A percentile compares a stretch with the other conserved stretches of the same genome.
Evolutionary conservation across 2,888 invertebrate species (phyloP).

Genomic region (Teinopalpus imperialis): DNA sequence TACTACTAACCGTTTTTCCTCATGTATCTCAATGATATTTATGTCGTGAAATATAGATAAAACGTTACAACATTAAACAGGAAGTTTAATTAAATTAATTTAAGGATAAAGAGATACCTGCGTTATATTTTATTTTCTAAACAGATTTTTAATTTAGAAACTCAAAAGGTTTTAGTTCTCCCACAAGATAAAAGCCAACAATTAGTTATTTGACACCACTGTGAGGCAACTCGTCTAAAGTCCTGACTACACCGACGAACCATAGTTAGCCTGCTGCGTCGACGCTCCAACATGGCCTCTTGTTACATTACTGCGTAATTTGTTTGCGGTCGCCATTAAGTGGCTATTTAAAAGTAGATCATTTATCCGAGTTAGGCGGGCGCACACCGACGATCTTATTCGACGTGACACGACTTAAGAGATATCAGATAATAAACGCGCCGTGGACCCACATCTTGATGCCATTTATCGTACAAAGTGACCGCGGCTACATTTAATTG

Average conservation of each 20-base stretch:
- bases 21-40: too few relatives aligned
- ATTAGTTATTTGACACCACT: slow-evolving; percentile 25
- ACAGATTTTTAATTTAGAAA: neutral
- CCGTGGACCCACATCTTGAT: slow-evolving; percentile 59
- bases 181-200: slow-evolving; percentile 4
- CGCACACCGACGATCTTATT: slow-evolving; percentile 58
- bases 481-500: slow-evolving; percentile 60
- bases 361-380: slow-evolving; percentile 49
- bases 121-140: too few relatives aligned
- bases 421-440: slow-evolving; percentile 62
- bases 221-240: slow-evolving; percentile 20
- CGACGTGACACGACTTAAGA: slow-evolving; percentile 68
- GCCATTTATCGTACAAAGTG: slow-evolving; percentile 56
- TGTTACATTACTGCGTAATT: slow-evolving; percentile 53
- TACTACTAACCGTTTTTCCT: too few relatives aligned
- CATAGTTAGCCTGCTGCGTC: slow-evolving; percentile 14
- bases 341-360: slow-evolving; percentile 66
- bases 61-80: too few relatives aligned
- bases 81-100: too few relatives aligned
- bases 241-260: neutral
- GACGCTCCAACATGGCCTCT: slow-evolving; percentile 32
- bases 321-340: slow-evolving; percentile 60
- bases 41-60: too few relatives aligned
- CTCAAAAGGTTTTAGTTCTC: neutral
- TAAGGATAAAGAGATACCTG: too few relatives aligned